Base-by-base conservation (phyloP, 2,113 vertebrate species). In the Phalacrocorax carbo region DNA sequence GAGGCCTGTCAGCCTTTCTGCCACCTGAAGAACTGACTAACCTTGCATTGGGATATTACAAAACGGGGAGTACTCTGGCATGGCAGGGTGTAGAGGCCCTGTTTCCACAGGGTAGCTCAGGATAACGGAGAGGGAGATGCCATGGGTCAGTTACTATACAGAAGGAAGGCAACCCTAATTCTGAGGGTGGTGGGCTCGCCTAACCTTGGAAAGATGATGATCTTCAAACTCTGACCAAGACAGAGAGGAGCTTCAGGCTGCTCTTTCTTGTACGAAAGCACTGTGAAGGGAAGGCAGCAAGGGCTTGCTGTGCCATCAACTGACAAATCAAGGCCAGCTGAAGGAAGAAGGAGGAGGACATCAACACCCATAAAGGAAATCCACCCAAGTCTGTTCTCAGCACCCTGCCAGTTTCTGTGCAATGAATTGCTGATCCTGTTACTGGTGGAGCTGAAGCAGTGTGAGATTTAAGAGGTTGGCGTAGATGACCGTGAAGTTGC, bases 1-100 rank as follows among this genome's bases (percentile, higher is more conserved):
- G 36, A 58, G 49, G 7, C 51, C 20, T 86, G 1, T 10, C 0
- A 2, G 23, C 8, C 2, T 8, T 42, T 27, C 48, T 78, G 40
- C 27, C 51, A 15, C 55, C 51, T 27, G 8, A 48, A 34, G 16
- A 62, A 19, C 34, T 85, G 52, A 7, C 13, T 22, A 2, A 54
- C 23, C 29, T 26, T 40, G 36, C 4, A 2, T 7, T 85, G 76
- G 36, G n/a, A 10, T 22, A 5, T 17, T 20, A 9, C 34, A 49
- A 15, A 70, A 34, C 2, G 8, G 3, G 21, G 34, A 13, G 12
- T 22, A 34, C n/a, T 32, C 32, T 44, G 54, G 32, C 32, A 3
- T 7, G 18, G 61, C n/a, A 54, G 34, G 27, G 0, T 2, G 2
- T 1, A 19, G 34, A 49, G 34, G 44, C 48, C 26, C 40, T 1